Evolutionary conservation across 2,888 invertebrate genomes (phyloP), one percentile per base, ranked within the genome.

Genomic region (Amphimallon solstitiale): DNA sequence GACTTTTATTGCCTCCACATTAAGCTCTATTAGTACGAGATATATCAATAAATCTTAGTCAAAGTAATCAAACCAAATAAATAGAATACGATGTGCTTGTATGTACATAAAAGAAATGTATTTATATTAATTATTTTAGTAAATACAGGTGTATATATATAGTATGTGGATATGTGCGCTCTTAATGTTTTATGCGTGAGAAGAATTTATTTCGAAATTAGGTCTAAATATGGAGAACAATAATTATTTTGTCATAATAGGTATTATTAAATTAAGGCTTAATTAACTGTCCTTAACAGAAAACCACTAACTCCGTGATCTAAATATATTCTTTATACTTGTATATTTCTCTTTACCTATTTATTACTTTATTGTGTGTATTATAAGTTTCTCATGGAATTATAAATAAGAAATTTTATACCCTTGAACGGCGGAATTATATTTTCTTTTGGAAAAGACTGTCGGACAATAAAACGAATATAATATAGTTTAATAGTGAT

Each of bases 1-100:
- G 37, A 54, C 40, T 48, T 66, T 66, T 65, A 65, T 65, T 65
- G 64, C 64, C 48, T 45, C 37, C 43, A 29, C 56, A 15, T 56
- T 43, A 56, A 43, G 56, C 43, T 23, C 56, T 59, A 43, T 15
- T 43, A 59, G 17, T 43, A 34, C 45, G 29, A 40, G 15, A 21
- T 59, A 59, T 14, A 29, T 10, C 43, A 43, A 59, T 59, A 59
- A 59, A 59, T 59, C 56, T 59, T 43, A 43, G 56, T 43, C 34
- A 43, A 59, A 59, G 56, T 59, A 59, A 59, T 59, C 56, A 59
- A 23, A 59, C 56, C 56, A 59, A 59, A 59, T 59, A 59, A 59
- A 59, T 29, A 38, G 15, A 29, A 43, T 14, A 59, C 15, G 43
- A 29, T 43, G 43, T 43, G 56, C 43, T 29, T 15, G 43, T 45